These are phyloP conservation scores for Caranx ignobilis DNA, from an alignment of 2,113 vertebrate species.

Conservation along the genomic window DNA sequence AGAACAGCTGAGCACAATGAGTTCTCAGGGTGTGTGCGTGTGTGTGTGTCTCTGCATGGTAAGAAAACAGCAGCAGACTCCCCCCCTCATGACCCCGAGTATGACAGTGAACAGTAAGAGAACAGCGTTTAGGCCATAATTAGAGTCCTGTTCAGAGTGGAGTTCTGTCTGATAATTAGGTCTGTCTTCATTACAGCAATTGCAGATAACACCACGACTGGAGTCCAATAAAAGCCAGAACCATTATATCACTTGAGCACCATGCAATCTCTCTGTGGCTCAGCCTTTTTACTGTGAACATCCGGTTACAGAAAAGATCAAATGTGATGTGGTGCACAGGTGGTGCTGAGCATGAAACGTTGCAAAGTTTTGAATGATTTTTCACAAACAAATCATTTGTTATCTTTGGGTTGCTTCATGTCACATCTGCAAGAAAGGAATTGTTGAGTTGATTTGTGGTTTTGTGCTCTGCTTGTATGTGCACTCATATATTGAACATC, in stretches of 20 bases:
- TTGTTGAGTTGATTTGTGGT: constrained; percentile 1
- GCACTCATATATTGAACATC: constrained; percentile 25
- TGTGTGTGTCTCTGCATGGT: constrained; percentile 4
- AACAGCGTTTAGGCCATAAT: constrained; percentile 68
- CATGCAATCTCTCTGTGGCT: constrained; percentile 27
- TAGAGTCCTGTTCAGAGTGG: constrained; percentile 65
- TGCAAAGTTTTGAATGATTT: constrained; percentile 39
- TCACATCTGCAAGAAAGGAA: background rate
- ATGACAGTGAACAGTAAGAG: constrained; percentile 54
- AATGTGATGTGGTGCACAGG: constrained; percentile 53
- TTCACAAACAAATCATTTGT: constrained; percentile 15
- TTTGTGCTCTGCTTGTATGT: constrained; percentile 3
- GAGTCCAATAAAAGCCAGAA: constrained; percentile 46
- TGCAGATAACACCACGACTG: constrained; percentile 45
- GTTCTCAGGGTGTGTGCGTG: constrained; percentile 14
- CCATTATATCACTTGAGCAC: constrained; percentile 60
- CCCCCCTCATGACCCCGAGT: constrained; percentile 39
- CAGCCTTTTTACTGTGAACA: constrained; percentile 23
- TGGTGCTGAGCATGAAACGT: constrained; percentile 51
- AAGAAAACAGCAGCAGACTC: constrained; percentile 35
- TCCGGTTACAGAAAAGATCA: constrained; percentile 41
- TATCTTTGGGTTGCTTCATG: background rate
- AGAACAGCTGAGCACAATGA: constrained; percentile 42
- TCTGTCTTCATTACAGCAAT: constrained; percentile 71
- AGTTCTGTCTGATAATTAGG: constrained; percentile 72